Evolutionary conservation across 1,140 invertebrate genomes (phyloP), one percentile per base, ranked within the genome.

Genomic region (Diabrotica undecimpunctata): DNA sequence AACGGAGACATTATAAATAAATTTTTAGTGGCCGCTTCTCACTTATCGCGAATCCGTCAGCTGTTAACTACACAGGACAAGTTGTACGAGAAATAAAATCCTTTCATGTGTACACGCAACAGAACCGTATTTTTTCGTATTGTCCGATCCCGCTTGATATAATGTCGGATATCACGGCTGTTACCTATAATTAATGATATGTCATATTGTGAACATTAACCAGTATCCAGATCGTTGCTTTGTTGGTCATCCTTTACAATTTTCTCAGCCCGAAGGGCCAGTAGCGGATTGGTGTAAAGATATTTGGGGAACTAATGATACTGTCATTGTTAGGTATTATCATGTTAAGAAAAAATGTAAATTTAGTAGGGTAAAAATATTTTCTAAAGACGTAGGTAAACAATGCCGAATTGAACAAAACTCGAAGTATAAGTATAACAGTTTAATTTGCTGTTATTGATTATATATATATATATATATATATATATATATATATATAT

Each of bases 111-210:
- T 11, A 54, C 53, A 54, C 53, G 53, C 53, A 54, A 54, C 53
- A 12, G 2, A 13, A 54, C n/a, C 53, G 53, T 54, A 54, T 35
- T 54, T 54, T 12, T 54, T 54, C 25, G 53, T 8, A 54, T 54
- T 12, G 53, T 12, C 53, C 8, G 53, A 5, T 54, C 53, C n/a
- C n/a, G 53, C 9, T 9, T 54, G 53, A 54, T 54, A 54, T 54
- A 54, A 54, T 54, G 53, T 54, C 12, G 7, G n/a, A 54, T 54
- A 54, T 54, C 53, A 54, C n/a, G 53, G 53, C 53, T 12, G 53
- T 54, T 54, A 54, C 7, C 9, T 35, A 13, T 54, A 54, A 54
- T 54, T 54, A 54, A 54, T 54, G 53, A 54, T 35, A 54, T 54
- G 53, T 54, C 53, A 54, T 12, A 54, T 54, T 35, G 53, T 54